Base-by-base conservation (phyloP, 2,888 invertebrate genomes). In the Coelopa pilipes region DNA sequence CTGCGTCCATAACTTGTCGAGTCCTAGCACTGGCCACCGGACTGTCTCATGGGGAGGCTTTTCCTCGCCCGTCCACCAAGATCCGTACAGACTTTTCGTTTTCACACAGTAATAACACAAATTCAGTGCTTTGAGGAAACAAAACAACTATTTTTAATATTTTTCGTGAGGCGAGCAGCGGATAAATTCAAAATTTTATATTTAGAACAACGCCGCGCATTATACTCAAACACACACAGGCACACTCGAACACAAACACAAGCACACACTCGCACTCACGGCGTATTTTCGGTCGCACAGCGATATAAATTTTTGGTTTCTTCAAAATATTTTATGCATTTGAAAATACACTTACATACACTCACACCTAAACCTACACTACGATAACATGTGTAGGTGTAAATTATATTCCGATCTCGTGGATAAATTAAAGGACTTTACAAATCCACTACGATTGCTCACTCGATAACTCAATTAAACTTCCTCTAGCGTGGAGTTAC, bases 191-290 rank as follows among this genome's bases (percentile, higher is more conserved):
- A 34, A 75, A 67, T 72, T 76, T 82, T 80, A 84, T 83, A 81
- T 82, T 82, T 83, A 83, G 84, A 82, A 78, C 57, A 66, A 62
- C 74, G 73, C 71, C 76, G 76, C 53, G 65, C 72, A 76, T 74
- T 34, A 79, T 76, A 76, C 72, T 78, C 19, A 15, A 55, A 70
- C 69, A 68, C 45, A 63, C 62, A 71, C 67, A 72, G 69, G 13
- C 70, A 74, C 19, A 53, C 76, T 65, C 65, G 79, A 76, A 76
- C 72, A 78, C 19, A 12, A 55, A 70, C 69, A 65, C 45, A 63
- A 55, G 69, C 67, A 72, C 71, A n/a, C 70, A 74, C 19, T n/a
- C n/a, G 49, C 76, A 74, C 65, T 21, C 73, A 47, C 62, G 55
- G 17, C 68, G 63, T 53, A 47, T 65, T 53, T 65, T 55, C 53